Evolutionary conservation across 2,113 vertebrate species (phyloP), one percentile per base, ranked within the genome.

Genomic region (Paradisaea rubra): DNA sequence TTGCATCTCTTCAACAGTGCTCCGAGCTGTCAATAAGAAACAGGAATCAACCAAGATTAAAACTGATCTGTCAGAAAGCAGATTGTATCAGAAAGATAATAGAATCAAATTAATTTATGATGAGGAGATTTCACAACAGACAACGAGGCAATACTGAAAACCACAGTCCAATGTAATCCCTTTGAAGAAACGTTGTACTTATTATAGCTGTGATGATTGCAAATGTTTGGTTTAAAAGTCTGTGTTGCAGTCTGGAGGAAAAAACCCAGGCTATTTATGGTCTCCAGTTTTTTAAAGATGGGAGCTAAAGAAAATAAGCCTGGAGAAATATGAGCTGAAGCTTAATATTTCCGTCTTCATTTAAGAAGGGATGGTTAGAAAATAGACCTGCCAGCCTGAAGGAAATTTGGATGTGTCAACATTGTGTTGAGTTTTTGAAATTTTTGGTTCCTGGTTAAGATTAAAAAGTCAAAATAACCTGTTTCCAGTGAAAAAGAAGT

Each of bases 31-130:
- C 93, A 95, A 96, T 97, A 96, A 90, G 94, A 88, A 95, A 93
- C 74, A 84, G 86, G 66, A 95, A 91, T 74, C 89, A 96, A 74
- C 50, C 20, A 68, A 91, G 94, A 95, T 91, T 93, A 96, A 96
- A 97, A 96, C 73, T 3, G 30, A 88, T 96, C 90, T 96, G 95
- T 95, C 94, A 94, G 83, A 96, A 96, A 85, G 63, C 52, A 96
- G 95, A 96, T 97, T 1, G 11, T 94, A 94, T 95, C 65, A 3
- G 84, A 66, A 92, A 95, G 93, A 97, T 96, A 97, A 93, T 68
- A 81, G 93, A 96, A 85, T 95, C 70, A 86, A 89, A 87, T 95
- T 97, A 96, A 96, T 97, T 94, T 97, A 95, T 96, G 84, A 83
- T 3, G 76, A 90, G 68, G 82, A 89, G 91, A 86, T 95, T 91